Conservation (phyloP, 1,140 invertebrate genomes). For the Aphelenchoides besseyi region DNA sequence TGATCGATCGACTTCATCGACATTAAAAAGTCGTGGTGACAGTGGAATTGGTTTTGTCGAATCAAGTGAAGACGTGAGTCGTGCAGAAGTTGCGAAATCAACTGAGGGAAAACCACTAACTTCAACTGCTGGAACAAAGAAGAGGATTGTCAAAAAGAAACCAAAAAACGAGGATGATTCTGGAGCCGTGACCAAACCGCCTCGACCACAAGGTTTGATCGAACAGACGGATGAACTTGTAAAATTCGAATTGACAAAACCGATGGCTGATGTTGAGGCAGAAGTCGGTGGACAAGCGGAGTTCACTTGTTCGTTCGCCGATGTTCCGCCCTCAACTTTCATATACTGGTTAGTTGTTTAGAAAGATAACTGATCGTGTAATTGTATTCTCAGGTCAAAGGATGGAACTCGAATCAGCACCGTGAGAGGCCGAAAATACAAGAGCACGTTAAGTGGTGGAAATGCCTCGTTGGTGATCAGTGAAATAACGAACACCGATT, state of each 20-base stretch:
- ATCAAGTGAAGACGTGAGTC: not conserved
- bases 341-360: not conserved
- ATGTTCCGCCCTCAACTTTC: not conserved
- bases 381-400: conserved; percentile 21
- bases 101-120: not conserved
- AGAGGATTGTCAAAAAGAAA: conserved; percentile 11
- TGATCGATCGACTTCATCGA: not conserved
- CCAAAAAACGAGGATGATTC: conserved; percentile 20
- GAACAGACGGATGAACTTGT: not conserved
- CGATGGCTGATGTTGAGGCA: not conserved
- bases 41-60: not conserved
- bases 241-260: not conserved
- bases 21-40: not conserved
- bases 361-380: not conserved
- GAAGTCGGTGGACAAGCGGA: not conserved
- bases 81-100: not conserved
- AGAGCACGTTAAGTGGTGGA: conserved; percentile 8
- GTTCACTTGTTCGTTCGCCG: not conserved
- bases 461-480: conserved; percentile 9
- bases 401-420: conserved; percentile 24
- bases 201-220: not conserved
- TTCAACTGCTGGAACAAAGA: not conserved
- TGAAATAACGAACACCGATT: not conserved
- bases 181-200: conserved; percentile 19
- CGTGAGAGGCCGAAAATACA: conserved; percentile 5